These are phyloP conservation scores for Euzetes globulus DNA, from an alignment of 2,888 invertebrate species.

Conservation along the genomic window DNA sequence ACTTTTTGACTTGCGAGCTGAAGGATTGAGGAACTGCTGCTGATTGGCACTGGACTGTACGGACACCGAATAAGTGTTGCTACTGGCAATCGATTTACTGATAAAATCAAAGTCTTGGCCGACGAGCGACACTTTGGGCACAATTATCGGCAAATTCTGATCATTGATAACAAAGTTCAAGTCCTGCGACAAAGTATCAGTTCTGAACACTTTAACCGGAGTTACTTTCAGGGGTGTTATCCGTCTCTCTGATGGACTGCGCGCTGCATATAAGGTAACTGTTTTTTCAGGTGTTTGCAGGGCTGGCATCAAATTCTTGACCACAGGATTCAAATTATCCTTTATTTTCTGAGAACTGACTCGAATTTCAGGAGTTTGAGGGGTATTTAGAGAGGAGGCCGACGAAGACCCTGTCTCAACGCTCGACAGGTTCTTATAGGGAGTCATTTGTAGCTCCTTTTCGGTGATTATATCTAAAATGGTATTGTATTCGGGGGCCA, in stretches of 20 bases:
- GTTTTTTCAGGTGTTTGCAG: conserved; percentile 21
- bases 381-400: conserved; percentile 12
- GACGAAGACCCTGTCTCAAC: neutral
- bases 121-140: conserved; percentile 9
- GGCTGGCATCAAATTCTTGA: conserved; percentile 14
- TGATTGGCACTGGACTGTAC: neutral
- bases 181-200: neutral
- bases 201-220: neutral
- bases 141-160: neutral
- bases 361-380: neutral
- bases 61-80: neutral
- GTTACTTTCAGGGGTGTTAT: conserved; percentile 8
- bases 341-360: neutral
- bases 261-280: neutral
- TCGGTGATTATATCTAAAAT: conserved; percentile 20
- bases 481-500: conserved; percentile 22
- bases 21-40: neutral
- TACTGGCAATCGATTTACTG: neutral
- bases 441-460: conserved; percentile 27
- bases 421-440: conserved; percentile 17
- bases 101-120: neutral
- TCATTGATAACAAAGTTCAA: neutral
- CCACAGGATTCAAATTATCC: neutral
- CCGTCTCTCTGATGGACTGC: neutral
- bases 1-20: neutral